Percentiles rank a stretch among this genome's conserved stretches.
phyloP scores from a whole-genome alignment of 2,888 invertebrate species.

The Crossocerus cetratus region DNA sequence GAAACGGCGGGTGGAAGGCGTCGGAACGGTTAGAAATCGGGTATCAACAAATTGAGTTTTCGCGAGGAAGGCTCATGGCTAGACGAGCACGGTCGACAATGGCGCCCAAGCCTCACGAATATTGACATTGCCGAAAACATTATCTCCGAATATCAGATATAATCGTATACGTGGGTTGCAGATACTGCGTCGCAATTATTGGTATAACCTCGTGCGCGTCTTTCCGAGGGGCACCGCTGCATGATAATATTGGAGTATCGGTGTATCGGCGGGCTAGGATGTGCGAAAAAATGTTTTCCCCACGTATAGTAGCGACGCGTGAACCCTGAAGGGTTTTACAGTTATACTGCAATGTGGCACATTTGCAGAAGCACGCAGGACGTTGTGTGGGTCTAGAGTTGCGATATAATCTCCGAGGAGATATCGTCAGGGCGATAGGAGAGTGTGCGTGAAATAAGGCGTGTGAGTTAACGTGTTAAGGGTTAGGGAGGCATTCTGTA shows the following conservation, averaged over 20 bases:
- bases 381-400: conserved; percentile 69
- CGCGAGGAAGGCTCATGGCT: conserved; percentile 62
- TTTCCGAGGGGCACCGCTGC: conserved; percentile 29
- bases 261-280: conserved; percentile 62
- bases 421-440: conserved; percentile 56
- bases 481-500: conserved; percentile 61
- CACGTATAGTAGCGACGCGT: conserved; percentile 74
- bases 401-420: conserved; percentile 61
- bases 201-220: conserved; percentile 62
- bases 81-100: conserved; percentile 71
- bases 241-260: conserved; percentile 22
- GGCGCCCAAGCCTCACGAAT: conserved; percentile 74
- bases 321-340: conserved; percentile 78
- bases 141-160: conserved; percentile 61
- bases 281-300: conserved; percentile 76
- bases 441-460: conserved; percentile 55
- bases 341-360: conserved; percentile 78
- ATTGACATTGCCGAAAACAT: conserved; percentile 74
- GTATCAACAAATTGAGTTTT: conserved; percentile 63
- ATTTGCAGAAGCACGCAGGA: conserved; percentile 76
- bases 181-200: conserved; percentile 70
- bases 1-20: conserved; percentile 48
- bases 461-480: conserved; percentile 61
- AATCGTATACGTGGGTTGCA: conserved; percentile 62
- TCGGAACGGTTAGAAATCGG: conserved; percentile 54